A percentile compares a stretch with the other conserved stretches of the same genome.
These are phyloP conservation scores for Panthera leo DNA, from an alignment of 2,113 vertebrate species.

Conservation along the genomic window DNA sequence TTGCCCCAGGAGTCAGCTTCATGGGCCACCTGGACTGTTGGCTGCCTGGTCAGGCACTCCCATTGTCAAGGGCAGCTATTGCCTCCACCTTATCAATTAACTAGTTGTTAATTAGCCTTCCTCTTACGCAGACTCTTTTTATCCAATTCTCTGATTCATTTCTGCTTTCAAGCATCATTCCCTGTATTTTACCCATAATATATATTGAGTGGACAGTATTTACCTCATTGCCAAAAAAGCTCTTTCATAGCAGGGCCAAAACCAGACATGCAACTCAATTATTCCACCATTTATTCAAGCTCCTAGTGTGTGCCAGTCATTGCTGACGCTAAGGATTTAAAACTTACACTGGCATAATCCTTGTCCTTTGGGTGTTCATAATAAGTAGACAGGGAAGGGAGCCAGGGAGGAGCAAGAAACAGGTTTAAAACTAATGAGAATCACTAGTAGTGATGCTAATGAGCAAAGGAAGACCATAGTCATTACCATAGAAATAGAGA, in stretches of 20 bases:
- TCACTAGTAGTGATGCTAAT: neutral
- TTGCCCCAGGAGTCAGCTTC: neutral
- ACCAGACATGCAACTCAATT: neutral
- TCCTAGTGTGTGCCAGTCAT: neutral
- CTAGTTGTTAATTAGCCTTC: neutral
- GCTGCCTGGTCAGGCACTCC: neutral
- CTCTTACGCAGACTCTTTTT: neutral
- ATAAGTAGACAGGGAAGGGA: neutral
- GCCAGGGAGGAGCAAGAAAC: neutral
- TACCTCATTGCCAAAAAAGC: neutral
- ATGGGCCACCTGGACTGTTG: neutral
- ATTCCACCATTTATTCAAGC: neutral
- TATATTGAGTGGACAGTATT: neutral
- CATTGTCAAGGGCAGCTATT: too few relatives aligned
- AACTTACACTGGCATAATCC: neutral
- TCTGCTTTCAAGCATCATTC: neutral
- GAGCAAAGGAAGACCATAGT: neutral
- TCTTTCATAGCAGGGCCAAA: neutral
- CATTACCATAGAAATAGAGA: neutral
- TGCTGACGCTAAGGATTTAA: neutral
- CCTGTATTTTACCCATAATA: slow-evolving; percentile 17
- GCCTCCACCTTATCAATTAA: neutral
- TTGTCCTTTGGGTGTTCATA: neutral
- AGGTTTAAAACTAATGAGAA: neutral
- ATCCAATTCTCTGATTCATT: neutral